phyloP scores from a whole-genome alignment of 2,888 invertebrate genomes.

The Timema podura region DNA sequence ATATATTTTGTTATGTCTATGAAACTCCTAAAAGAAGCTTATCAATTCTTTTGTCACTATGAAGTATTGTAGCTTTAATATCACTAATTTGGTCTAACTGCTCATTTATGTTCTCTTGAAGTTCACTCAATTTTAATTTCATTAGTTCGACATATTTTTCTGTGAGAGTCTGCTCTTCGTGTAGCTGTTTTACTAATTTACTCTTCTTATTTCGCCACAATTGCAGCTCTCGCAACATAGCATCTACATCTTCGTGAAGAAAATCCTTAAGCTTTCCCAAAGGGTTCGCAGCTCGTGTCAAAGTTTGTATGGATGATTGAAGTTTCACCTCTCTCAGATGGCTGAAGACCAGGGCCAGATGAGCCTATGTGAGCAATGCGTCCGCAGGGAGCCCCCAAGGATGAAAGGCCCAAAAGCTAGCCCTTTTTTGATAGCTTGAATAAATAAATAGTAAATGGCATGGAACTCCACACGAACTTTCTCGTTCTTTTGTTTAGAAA shows the following conservation, averaged over 20 bases:
- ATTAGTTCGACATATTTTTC: constrained; percentile 55
- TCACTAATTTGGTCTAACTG: constrained; percentile 67
- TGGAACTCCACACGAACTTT: too few species aligned
- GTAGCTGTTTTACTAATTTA: constrained; percentile 64
- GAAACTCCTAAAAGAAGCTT: too few species aligned
- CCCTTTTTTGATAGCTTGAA: too few species aligned
- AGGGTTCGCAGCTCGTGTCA: constrained; percentile 84
- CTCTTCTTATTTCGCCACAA: constrained; percentile 78
- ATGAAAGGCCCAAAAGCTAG: too few species aligned
- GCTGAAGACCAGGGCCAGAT: too few species aligned
- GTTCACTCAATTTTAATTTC: constrained; percentile 66
- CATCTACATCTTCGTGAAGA: constrained; percentile 93
- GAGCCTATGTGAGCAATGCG: too few species aligned
- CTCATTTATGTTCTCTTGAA: constrained; percentile 71
- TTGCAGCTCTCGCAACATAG: constrained; percentile 88
- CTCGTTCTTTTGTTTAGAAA: too few species aligned
- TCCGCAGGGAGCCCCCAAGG: too few species aligned
- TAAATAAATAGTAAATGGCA: too few species aligned
- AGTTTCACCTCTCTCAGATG: constrained; percentile 81
- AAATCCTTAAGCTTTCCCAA: constrained; percentile 94
- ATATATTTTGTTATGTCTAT: too few species aligned
- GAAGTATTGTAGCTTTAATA: constrained; percentile 70
- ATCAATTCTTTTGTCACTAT: constrained; percentile 73
- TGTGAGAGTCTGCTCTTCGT: constrained; percentile 69
- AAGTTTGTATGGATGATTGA: constrained; percentile 75